phyloP scores from a whole-genome alignment of 2,113 vertebrate species.

The Corythoichthys intestinalis region DNA sequence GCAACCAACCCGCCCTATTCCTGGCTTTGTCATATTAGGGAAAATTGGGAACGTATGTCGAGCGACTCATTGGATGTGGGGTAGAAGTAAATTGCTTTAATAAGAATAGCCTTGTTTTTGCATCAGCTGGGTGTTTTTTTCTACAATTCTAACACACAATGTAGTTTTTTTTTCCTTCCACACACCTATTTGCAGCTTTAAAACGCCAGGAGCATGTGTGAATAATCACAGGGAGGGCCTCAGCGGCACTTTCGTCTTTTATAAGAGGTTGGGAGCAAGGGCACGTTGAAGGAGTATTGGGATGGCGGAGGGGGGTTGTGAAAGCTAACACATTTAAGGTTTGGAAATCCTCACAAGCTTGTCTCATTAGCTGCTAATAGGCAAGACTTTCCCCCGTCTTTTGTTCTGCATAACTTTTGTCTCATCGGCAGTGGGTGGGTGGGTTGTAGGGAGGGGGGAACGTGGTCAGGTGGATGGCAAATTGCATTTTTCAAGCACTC shows the following conservation, averaged over 20 bases:
- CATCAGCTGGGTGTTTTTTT: conserved; percentile 38
- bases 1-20: conserved; percentile 51
- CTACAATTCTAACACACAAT: conserved; percentile 67
- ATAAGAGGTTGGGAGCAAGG: conserved; percentile 59
- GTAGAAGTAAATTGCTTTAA: neutral
- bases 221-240: conserved; percentile 71
- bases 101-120: neutral
- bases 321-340: conserved; percentile 73
- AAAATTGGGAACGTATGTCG: conserved; percentile 69
- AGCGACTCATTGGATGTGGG: conserved; percentile 37
- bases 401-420: conserved; percentile 73
- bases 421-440: conserved; percentile 28
- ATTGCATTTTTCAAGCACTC: conserved; percentile 65
- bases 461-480: conserved; percentile 12
- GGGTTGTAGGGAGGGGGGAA: conserved; percentile 3
- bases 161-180: conserved; percentile 62
- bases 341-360: conserved; percentile 78
- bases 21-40: conserved; percentile 46
- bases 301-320: conserved; percentile 58
- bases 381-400: conserved; percentile 74
- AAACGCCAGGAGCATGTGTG: conserved; percentile 65
- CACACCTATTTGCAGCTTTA: conserved; percentile 48
- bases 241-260: conserved; percentile 63
- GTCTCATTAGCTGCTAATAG: conserved; percentile 85
- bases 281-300: conserved; percentile 57